These are phyloP conservation scores for Therioaphis trifolii DNA, from an alignment of 2,888 invertebrate species.

Conservation along the genomic window DNA sequence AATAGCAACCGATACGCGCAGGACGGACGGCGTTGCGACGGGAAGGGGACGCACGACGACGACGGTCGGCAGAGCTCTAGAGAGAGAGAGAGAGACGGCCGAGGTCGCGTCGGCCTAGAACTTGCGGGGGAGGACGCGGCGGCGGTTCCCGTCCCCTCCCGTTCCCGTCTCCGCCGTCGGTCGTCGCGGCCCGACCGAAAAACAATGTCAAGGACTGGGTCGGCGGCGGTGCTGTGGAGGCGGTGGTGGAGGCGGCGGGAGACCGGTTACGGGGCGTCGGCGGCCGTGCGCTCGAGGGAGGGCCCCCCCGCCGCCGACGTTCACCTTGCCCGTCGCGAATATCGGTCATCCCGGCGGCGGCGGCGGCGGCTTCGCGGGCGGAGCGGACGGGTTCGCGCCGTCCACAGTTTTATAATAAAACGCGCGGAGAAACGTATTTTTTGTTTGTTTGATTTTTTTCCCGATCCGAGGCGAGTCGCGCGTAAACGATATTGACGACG, in stretches of 20 bases:
- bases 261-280: constrained; percentile 16
- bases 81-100: background rate
- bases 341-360: background rate
- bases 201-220: constrained; percentile 45
- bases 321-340: constrained; percentile 23
- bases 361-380: background rate
- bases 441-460: too few relatives aligned
- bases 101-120: constrained; percentile 27
- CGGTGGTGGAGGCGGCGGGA: background rate
- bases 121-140: constrained; percentile 20
- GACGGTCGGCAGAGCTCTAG: too few relatives aligned
- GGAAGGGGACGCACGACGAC: too few relatives aligned
- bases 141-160: background rate
- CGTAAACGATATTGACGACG: too few relatives aligned
- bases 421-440: too few relatives aligned
- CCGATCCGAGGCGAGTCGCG: too few relatives aligned
- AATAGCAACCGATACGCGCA: too few relatives aligned
- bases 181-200: background rate
- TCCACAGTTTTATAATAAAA: too few relatives aligned
- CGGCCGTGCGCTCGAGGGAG: background rate
- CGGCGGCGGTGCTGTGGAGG: background rate
- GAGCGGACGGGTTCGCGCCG: too few relatives aligned
- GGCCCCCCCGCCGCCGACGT: background rate
- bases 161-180: too few relatives aligned
- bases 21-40: too few relatives aligned